Evolutionary conservation across 2,888 invertebrate genomes (phyloP).

Genomic region (Macrophya annulata): DNA sequence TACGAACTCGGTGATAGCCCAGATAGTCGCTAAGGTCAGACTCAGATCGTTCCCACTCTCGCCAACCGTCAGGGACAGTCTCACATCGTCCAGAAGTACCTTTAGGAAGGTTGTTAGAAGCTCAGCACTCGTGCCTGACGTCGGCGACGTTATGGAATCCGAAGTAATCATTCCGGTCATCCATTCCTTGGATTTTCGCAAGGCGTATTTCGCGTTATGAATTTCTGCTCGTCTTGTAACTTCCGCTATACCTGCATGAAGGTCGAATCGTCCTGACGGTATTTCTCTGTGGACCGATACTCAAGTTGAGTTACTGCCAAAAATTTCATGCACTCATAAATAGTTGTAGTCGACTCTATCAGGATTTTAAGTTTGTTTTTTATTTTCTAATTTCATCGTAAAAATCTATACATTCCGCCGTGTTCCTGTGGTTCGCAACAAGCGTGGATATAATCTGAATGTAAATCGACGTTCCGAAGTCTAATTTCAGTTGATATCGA

Average conservation of each 20-base stretch:
- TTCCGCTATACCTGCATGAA: slow-evolving; percentile 4
- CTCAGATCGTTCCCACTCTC: background rate
- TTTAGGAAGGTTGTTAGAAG: slow-evolving; percentile 32
- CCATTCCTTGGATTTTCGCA: slow-evolving; percentile 11
- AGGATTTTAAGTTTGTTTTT: background rate
- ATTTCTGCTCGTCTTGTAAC: slow-evolving; percentile 5
- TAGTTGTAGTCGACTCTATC: background rate
- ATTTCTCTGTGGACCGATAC: slow-evolving; percentile 23
- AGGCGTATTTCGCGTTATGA: slow-evolving; percentile 17
- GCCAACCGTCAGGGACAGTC: background rate
- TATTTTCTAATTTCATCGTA: background rate
- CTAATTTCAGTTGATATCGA: background rate
- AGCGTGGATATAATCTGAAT: background rate
- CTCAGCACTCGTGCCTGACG: background rate
- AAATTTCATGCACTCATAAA: background rate
- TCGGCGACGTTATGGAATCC: slow-evolving; percentile 6
- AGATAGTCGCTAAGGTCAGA: slow-evolving; percentile 32
- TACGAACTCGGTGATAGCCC: background rate
- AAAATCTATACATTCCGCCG: background rate
- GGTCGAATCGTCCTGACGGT: slow-evolving; percentile 7
- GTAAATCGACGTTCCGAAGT: background rate
- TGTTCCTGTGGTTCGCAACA: background rate
- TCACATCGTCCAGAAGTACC: slow-evolving; percentile 31
- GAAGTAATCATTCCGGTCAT: background rate
- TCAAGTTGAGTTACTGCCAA: background rate